A percentile compares a stretch with the other conserved stretches of the same genome.
phyloP scores from a whole-genome alignment of 2,797 vertebrate genomes.

The Platalea minor region DNA sequence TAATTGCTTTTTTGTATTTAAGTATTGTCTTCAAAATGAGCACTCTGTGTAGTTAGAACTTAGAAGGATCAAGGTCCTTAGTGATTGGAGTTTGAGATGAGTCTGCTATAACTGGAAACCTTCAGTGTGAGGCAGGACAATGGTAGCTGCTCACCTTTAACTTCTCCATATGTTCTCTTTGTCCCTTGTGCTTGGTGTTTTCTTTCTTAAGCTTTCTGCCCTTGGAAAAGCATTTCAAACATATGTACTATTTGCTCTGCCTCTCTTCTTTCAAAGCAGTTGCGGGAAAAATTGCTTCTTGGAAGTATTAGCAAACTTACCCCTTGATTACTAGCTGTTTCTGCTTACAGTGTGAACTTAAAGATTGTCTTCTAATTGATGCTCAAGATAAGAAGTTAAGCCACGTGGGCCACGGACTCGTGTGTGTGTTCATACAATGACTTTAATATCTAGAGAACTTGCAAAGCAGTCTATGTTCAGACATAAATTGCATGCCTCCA shows the following conservation, averaged over 20 bases:
- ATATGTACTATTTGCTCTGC: neutral
- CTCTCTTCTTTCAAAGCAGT: neutral
- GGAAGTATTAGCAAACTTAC: neutral
- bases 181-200: neutral
- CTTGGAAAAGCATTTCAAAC: neutral
- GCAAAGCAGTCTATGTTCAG: fast-evolving
- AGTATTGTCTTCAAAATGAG: neutral
- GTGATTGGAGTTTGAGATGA: neutral
- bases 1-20: neutral
- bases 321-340: neutral
- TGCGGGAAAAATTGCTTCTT: neutral
- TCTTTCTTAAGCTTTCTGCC: neutral
- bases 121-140: neutral
- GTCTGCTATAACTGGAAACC: neutral
- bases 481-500: neutral
- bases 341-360: neutral
- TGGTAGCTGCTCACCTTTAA: neutral
- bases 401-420: fast-evolving
- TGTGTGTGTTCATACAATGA: neutral
- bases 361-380: neutral
- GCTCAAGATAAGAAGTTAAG: neutral
- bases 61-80: neutral
- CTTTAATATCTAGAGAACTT: neutral
- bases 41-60: neutral
- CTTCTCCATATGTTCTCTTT: neutral